A percentile compares a stretch with the other conserved stretches of the same genome.
Evolutionary conservation across 2,797 vertebrate species (phyloP).

Genomic region (Petrocephalus sullivani): DNA sequence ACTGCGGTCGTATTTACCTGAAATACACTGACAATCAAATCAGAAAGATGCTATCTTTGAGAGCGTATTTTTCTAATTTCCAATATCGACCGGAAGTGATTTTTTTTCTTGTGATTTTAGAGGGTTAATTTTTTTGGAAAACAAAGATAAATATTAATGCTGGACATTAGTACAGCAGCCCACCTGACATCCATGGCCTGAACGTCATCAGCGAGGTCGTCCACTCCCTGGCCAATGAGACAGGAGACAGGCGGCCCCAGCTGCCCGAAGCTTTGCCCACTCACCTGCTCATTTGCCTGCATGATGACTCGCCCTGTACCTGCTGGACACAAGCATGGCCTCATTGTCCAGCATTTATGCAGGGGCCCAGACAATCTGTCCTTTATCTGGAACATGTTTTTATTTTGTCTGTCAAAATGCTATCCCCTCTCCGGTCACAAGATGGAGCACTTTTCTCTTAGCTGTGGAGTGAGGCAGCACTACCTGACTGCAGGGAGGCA

Average conservation of each 20-base stretch:
- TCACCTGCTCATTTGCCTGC: conserved; percentile 24
- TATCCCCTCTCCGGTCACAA: neutral
- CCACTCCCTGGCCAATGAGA: conserved; percentile 74
- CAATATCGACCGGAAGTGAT: neutral
- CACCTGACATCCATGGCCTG: conserved; percentile 99
- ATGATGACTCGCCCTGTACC: conserved; percentile 32
- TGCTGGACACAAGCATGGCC: conserved; percentile 7
- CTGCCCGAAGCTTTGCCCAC: conserved; percentile 34
- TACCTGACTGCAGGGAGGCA: neutral
- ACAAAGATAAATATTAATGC: neutral
- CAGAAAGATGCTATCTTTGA: neutral
- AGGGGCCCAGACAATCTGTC: neutral
- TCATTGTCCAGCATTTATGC: neutral
- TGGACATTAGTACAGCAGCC: conserved; percentile 17
- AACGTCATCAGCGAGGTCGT: conserved; percentile 88
- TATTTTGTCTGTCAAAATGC: neutral
- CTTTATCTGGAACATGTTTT: neutral
- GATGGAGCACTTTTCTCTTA: neutral
- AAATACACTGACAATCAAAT: neutral
- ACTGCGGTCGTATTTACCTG: neutral
- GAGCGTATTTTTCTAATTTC: neutral
- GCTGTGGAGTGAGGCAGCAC: neutral
- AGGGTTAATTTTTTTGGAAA: neutral
- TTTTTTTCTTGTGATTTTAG: neutral
- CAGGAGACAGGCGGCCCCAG: conserved; percentile 42